Percentiles rank a stretch among this genome's conserved stretches.
Evolutionary conservation across 2,888 invertebrate genomes (phyloP).

Genomic region (Anthophora plumipes): DNA sequence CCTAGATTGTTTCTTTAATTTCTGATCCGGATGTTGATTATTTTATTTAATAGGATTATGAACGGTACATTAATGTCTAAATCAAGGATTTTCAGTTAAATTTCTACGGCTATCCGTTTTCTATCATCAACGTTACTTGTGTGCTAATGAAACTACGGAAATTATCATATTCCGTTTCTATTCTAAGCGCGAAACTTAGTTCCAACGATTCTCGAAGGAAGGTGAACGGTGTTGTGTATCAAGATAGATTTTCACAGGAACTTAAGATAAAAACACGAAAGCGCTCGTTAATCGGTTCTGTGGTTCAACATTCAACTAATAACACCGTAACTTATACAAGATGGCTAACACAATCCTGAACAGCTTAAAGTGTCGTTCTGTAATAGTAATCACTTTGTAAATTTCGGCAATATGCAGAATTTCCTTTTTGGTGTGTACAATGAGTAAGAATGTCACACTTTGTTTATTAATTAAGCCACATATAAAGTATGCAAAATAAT

Average conservation of each 20-base stretch:
- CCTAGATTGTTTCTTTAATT: background rate
- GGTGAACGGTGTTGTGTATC: slow-evolving; percentile 34
- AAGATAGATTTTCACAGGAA: slow-evolving; percentile 26
- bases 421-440: too few species aligned
- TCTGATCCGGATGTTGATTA: background rate
- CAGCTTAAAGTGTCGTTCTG: background rate
- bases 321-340: background rate
- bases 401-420: too few species aligned
- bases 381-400: too few species aligned
- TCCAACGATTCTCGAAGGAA: slow-evolving; percentile 30
- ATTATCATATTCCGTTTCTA: slow-evolving; percentile 1
- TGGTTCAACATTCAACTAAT: background rate
- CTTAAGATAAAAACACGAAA: slow-evolving; percentile 28
- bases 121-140: background rate
- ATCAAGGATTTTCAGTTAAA: too few species aligned
- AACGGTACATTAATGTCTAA: background rate
- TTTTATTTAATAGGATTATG: background rate
- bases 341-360: background rate
- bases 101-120: background rate
- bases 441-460: too few species aligned
- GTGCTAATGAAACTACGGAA: background rate
- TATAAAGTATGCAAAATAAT: too few species aligned
- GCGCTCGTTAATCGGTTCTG: slow-evolving; percentile 5
- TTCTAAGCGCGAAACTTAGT: slow-evolving; percentile 3
- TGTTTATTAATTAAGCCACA: too few species aligned